Conservation (phyloP, 2,113 vertebrate genomes). For the Tichodroma muraria region DNA sequence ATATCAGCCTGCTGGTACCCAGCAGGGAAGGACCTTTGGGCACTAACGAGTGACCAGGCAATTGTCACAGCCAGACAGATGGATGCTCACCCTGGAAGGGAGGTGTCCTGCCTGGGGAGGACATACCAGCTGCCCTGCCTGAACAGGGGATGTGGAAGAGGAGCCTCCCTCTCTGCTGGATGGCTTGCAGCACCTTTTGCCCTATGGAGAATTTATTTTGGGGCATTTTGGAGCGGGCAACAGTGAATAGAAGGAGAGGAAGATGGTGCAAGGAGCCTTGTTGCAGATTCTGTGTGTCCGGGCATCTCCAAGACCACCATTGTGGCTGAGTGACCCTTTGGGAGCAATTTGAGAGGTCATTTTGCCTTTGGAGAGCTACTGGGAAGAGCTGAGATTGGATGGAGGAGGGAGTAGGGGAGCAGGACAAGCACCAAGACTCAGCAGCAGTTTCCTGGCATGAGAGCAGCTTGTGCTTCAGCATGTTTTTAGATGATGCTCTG, state of each 20-base stretch:
- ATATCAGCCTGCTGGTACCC: background rate
- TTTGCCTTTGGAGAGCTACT: background rate
- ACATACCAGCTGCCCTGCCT: background rate
- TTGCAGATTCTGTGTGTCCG: rapidly evolving
- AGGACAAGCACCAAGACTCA: background rate
- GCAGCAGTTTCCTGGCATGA: background rate
- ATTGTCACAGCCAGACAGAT: background rate
- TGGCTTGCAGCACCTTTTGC: background rate
- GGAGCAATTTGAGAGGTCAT: background rate
- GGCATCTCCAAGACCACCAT: background rate
- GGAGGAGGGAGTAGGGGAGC: background rate
- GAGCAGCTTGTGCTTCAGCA: rapidly evolving
- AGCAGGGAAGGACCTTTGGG: background rate
- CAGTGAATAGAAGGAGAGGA: background rate
- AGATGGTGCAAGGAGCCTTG: background rate
- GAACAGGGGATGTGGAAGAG: background rate
- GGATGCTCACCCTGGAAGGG: background rate
- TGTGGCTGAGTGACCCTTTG: background rate
- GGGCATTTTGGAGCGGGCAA: background rate
- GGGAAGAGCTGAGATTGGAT: background rate
- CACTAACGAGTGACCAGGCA: background rate
- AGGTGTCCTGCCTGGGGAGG: background rate
- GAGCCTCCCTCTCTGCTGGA: background rate
- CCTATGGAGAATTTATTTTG: rapidly evolving
- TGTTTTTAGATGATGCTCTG: background rate